Percentiles rank a stretch among this genome's conserved stretches.
Evolutionary conservation across 2,888 invertebrate species (phyloP).

Genomic region (Subacronicta megacephala): DNA sequence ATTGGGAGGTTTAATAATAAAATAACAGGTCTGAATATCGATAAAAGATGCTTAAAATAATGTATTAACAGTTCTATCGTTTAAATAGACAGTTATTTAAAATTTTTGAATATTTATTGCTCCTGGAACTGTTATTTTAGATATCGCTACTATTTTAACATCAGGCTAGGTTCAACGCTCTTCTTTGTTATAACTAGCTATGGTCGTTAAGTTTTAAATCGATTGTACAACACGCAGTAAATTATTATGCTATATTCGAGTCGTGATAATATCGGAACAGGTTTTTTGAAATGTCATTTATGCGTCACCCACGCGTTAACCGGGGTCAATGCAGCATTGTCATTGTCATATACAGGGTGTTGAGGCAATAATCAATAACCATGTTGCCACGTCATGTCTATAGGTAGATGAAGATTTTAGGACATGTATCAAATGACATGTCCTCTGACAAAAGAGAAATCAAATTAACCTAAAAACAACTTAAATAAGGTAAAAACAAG

Average conservation of each 20-base stretch:
- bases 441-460: too few species aligned
- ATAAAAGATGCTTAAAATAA: not conserved
- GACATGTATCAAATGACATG: too few species aligned
- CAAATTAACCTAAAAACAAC: too few species aligned
- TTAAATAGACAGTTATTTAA: not conserved
- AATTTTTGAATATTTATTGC: not conserved
- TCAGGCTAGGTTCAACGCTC: slow-evolving; percentile 16
- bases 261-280: slow-evolving; percentile 28
- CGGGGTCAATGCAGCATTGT: slow-evolving; percentile 17
- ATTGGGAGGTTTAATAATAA: too few species aligned
- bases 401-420: too few species aligned
- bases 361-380: too few species aligned
- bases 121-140: not conserved
- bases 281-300: slow-evolving; percentile 45
- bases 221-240: slow-evolving; percentile 33
- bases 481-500: too few species aligned
- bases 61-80: not conserved
- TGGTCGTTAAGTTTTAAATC: slow-evolving; percentile 14
- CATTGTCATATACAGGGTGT: slow-evolving; percentile 2
- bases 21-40: too few species aligned
- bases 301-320: slow-evolving; percentile 21
- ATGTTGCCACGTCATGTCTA: too few species aligned
- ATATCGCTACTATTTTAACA: not conserved
- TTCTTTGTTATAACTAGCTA: slow-evolving; percentile 7
- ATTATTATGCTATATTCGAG: slow-evolving; percentile 27